Percentiles rank a stretch among this genome's conserved stretches.
These are phyloP conservation scores for Anoplophora glabripennis DNA, from an alignment of 1,140 invertebrate species.

Conservation along the genomic window DNA sequence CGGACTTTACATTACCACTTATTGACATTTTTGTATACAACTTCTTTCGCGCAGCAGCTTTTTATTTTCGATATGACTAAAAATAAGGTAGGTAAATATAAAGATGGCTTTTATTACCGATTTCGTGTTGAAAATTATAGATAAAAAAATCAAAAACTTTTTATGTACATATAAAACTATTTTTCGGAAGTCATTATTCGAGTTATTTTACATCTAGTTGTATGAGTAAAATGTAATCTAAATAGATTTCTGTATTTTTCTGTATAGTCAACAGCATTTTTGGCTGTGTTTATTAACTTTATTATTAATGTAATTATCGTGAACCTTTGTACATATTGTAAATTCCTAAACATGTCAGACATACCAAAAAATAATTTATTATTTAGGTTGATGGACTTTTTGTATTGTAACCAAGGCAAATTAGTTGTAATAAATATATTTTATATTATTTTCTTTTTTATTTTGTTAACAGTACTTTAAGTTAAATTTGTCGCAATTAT, in stretches of 20 bases:
- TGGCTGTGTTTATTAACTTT: conserved; percentile 33
- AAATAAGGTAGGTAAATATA: background rate
- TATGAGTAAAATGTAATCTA: background rate
- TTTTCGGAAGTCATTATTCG: background rate
- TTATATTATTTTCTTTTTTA: background rate
- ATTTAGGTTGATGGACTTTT: conserved; percentile 26
- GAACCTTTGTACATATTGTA: conserved; percentile 36
- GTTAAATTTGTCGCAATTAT: background rate
- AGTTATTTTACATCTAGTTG: conserved; percentile 7
- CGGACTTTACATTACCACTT: too few species aligned
- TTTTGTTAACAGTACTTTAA: conserved; percentile 1
- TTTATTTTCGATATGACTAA: background rate
- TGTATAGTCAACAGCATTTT: conserved; percentile 35
- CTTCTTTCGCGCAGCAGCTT: too few species aligned
- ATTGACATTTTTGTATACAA: background rate
- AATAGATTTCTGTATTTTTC: conserved; percentile 28
- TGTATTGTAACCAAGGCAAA: conserved; percentile 18
- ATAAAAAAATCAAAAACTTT: background rate
- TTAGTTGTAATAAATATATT: background rate
- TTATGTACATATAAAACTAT: background rate
- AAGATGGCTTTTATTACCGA: background rate
- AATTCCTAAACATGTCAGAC: conserved; percentile 30
- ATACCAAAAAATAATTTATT: conserved; percentile 38
- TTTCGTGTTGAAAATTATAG: background rate
- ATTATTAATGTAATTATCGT: conserved; percentile 23